phyloP scores from a whole-genome alignment of 1,140 invertebrate genomes.

The Drosophila guanche region DNA sequence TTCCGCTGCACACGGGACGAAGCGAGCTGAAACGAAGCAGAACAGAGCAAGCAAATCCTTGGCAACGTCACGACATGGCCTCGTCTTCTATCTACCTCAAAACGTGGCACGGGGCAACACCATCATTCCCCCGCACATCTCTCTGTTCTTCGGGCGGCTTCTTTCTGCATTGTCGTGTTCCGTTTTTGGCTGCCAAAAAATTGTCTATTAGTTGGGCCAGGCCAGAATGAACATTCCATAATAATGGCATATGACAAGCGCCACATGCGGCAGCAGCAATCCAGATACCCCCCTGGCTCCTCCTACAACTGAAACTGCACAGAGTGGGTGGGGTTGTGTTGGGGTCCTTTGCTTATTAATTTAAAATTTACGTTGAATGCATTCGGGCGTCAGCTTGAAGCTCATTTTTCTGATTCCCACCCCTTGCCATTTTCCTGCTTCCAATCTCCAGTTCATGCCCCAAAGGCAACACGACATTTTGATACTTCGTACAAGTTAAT shows the following conservation, averaged over 20 bases:
- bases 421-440: background rate
- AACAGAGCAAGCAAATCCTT: conserved; percentile 51
- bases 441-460: conserved; percentile 38
- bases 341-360: conserved; percentile 66
- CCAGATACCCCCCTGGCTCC: background rate
- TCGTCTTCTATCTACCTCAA: conserved; percentile 36
- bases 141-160: background rate
- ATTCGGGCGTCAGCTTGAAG: conserved; percentile 62
- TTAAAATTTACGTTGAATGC: conserved; percentile 76
- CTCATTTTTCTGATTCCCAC: background rate
- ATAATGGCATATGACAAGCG: conserved; percentile 81
- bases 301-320: too few relatives aligned
- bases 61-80: conserved; percentile 70
- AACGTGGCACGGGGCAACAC: conserved; percentile 8
- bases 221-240: conserved; percentile 73
- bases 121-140: background rate
- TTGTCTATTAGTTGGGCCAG: conserved; percentile 78
- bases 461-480: conserved; percentile 68
- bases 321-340: too few relatives aligned
- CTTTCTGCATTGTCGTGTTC: conserved; percentile 53
- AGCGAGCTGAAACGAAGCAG: background rate
- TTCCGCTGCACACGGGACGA: conserved; percentile 69
- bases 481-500: conserved; percentile 79
- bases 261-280: conserved; percentile 70
- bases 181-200: conserved; percentile 74